A percentile compares a stretch with the other conserved stretches of the same genome.
phyloP scores from a whole-genome alignment of 2,113 vertebrate species.

The Microtus pennsylvanicus region DNA sequence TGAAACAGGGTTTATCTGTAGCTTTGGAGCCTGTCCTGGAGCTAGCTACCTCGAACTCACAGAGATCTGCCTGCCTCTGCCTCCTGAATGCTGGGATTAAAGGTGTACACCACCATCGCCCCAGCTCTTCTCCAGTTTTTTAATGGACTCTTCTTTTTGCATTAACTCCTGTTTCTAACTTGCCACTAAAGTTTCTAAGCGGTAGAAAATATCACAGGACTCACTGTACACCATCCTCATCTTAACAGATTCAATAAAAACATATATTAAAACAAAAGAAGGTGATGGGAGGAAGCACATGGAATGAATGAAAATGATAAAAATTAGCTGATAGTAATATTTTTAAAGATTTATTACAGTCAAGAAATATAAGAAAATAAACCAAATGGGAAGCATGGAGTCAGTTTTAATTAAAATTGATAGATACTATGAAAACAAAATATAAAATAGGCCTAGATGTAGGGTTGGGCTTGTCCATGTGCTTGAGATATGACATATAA shows the following conservation, averaged over 20 bases:
- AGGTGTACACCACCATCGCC: no score
- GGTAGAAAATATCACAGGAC: neutral
- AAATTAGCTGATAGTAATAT: neutral
- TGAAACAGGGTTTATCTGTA: no score
- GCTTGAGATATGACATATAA: neutral
- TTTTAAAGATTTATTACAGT: conserved; percentile 27
- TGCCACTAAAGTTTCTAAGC: neutral
- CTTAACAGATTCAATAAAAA: neutral
- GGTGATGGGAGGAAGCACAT: neutral
- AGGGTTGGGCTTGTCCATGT: neutral
- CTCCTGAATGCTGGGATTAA: no score
- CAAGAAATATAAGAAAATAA: neutral
- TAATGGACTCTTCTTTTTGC: neutral
- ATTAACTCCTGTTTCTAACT: conserved; percentile 6
- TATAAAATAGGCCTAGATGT: conserved; percentile 6
- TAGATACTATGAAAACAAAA: conserved; percentile 20
- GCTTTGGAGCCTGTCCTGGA: no score
- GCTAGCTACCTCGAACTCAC: no score
- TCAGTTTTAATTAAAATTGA: neutral
- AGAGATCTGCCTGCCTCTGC: no score
- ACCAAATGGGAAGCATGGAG: neutral
- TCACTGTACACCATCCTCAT: neutral
- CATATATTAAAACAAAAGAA: neutral
- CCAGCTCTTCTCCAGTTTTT: neutral
- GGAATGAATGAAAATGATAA: neutral